These are phyloP conservation scores for Lepidotrigona ventralis DNA, from an alignment of 1,140 invertebrate species.

Conservation along the genomic window DNA sequence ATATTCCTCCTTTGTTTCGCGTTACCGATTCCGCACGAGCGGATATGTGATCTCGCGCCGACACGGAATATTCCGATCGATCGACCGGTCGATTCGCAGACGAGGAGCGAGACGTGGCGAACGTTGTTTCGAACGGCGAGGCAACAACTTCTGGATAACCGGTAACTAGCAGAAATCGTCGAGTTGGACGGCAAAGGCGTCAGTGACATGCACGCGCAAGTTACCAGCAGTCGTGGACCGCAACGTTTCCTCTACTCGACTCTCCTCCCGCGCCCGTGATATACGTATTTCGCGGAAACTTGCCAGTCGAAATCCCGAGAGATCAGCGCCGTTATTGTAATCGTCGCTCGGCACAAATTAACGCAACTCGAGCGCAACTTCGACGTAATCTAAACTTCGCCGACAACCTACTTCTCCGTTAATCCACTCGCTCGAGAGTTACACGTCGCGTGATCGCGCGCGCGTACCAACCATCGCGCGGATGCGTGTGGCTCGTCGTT, in stretches of 20 bases:
- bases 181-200: not conserved
- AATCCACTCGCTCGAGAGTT: slow-evolving; percentile 5
- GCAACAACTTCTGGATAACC: not conserved
- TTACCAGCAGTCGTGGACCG: not conserved
- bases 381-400: slow-evolving; percentile 45
- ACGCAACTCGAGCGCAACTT: slow-evolving; percentile 31
- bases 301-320: slow-evolving; percentile 4
- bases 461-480: too few species aligned
- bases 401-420: slow-evolving; percentile 37
- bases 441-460: slow-evolving; percentile 1
- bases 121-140: not conserved
- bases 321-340: slow-evolving; percentile 41
- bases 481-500: slow-evolving; percentile 8
- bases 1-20: not conserved
- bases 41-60: too few species aligned
- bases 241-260: not conserved
- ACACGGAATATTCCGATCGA: not conserved
- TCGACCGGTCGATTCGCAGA: too few species aligned
- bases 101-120: not conserved
- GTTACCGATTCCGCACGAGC: not conserved
- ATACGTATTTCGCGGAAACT: slow-evolving; percentile 22
- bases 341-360: slow-evolving; percentile 30
- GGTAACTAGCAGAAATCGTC: not conserved
- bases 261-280: too few species aligned
- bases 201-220: not conserved